Conservation (phyloP, 1,140 invertebrate genomes). For the Platyscapa corneri region DNA sequence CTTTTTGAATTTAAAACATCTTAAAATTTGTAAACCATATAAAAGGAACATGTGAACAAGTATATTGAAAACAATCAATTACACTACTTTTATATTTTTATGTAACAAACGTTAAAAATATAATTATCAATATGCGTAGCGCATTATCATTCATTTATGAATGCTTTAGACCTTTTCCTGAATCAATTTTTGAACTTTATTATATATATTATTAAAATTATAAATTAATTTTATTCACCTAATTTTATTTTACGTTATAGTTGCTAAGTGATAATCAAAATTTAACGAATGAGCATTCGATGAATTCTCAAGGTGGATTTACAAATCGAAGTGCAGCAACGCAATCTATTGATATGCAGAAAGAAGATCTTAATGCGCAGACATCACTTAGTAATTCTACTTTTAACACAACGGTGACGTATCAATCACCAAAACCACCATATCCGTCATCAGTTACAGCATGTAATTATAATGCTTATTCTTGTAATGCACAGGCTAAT, state of each 20-base stretch:
- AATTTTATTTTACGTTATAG: conserved; percentile 55
- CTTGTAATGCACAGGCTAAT: conserved; percentile 63
- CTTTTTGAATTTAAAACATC: too few relatives aligned
- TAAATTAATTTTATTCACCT: not conserved
- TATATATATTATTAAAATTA: too few relatives aligned
- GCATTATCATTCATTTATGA: too few relatives aligned
- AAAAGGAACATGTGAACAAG: too few relatives aligned
- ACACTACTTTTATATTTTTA: too few relatives aligned
- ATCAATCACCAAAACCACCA: conserved; percentile 68
- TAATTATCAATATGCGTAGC: too few relatives aligned
- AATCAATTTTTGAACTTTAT: too few relatives aligned
- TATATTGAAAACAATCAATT: too few relatives aligned
- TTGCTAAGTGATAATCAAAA: conserved; percentile 64
- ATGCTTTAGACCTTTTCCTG: too few relatives aligned
- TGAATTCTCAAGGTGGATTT: conserved; percentile 65
- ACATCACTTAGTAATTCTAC: conserved; percentile 64
- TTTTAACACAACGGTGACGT: conserved; percentile 63
- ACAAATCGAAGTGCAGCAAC: conserved; percentile 58
- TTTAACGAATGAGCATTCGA: conserved; percentile 62
- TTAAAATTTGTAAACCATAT: too few relatives aligned
- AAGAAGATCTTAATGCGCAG: conserved; percentile 67
- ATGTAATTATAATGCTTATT: conserved; percentile 68
- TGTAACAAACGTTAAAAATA: too few relatives aligned
- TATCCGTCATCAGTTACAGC: conserved; percentile 66
- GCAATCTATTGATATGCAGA: conserved; percentile 65